phyloP scores from a whole-genome alignment of 2,888 invertebrate species.

The Drosophila infuscata region DNA sequence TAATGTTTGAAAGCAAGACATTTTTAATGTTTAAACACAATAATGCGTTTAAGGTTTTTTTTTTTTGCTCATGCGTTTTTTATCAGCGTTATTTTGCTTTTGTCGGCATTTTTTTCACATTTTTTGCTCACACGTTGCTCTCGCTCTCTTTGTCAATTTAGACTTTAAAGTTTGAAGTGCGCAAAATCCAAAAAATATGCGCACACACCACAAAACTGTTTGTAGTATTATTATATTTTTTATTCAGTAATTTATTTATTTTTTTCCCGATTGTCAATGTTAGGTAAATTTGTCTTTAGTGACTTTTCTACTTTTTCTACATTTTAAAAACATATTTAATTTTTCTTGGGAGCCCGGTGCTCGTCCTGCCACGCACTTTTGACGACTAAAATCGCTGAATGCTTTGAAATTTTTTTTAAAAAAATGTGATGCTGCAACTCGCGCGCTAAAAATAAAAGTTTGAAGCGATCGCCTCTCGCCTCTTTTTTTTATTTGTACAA shows the following conservation, averaged over 20 bases:
- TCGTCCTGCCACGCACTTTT: conserved; percentile 70
- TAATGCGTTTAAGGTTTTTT: conserved; percentile 30
- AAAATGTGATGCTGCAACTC: conserved; percentile 53
- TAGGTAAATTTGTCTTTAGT: not conserved
- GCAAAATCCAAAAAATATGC: conserved; percentile 68
- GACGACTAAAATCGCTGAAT: conserved; percentile 64
- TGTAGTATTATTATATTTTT: conserved; percentile 16
- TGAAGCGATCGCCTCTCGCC: conserved; percentile 64
- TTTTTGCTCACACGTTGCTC: conserved; percentile 38
- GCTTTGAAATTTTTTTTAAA: conserved; percentile 58
- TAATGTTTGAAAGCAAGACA: conserved; percentile 22
- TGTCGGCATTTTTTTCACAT: conserved; percentile 45
- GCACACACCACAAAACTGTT: conserved; percentile 43
- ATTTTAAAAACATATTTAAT: not conserved
- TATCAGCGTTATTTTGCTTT: conserved; percentile 44
- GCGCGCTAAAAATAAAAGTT: conserved; percentile 51
- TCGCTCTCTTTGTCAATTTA: conserved; percentile 48
- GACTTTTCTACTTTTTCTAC: not conserved
- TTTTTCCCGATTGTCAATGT: not conserved
- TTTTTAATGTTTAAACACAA: conserved; percentile 21
- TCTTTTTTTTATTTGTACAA: conserved; percentile 63
- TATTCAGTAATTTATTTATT: conserved; percentile 1
- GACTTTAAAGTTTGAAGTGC: conserved; percentile 77
- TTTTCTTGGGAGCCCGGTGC: conserved; percentile 48
- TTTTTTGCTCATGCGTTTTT: conserved; percentile 38